Conservation (phyloP, 1,140 invertebrate species). For the Drosophila auraria region DNA sequence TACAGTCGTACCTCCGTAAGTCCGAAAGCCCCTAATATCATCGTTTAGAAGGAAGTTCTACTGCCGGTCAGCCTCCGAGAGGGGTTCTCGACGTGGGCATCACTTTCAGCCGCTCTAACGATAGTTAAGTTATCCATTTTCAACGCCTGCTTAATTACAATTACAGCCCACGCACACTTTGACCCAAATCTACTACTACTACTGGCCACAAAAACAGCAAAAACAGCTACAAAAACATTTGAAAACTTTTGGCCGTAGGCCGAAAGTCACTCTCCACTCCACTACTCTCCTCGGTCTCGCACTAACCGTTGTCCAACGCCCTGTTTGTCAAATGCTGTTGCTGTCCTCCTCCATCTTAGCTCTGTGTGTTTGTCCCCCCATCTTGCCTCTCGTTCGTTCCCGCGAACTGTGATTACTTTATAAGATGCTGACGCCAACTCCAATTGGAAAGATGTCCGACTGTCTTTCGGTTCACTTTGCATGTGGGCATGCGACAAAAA, state of each 20-base stretch:
- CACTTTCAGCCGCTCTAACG: slow-evolving; percentile 38
- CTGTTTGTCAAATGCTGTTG: slow-evolving; percentile 58
- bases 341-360: neutral
- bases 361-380: neutral
- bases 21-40: neutral
- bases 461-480: slow-evolving; percentile 64
- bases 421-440: slow-evolving; percentile 73
- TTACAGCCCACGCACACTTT: slow-evolving; percentile 77
- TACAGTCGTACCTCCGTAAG: slow-evolving; percentile 3
- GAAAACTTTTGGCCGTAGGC: slow-evolving; percentile 55
- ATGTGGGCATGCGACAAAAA: slow-evolving; percentile 71
- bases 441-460: slow-evolving; percentile 41
- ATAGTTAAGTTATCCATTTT: slow-evolving; percentile 33
- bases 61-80: slow-evolving; percentile 24
- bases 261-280: slow-evolving; percentile 25
- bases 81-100: slow-evolving; percentile 52
- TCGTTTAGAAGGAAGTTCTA: neutral
- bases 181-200: slow-evolving; percentile 68
- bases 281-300: neutral
- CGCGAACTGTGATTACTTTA: slow-evolving; percentile 61
- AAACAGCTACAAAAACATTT: slow-evolving; percentile 39
- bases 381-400: slow-evolving; percentile 1
- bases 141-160: slow-evolving; percentile 72
- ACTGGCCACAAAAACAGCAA: slow-evolving; percentile 30
- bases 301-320: slow-evolving; percentile 46